These are phyloP conservation scores for Brachionus angularis DNA, from an alignment of 1,140 invertebrate species.

Conservation along the genomic window DNA sequence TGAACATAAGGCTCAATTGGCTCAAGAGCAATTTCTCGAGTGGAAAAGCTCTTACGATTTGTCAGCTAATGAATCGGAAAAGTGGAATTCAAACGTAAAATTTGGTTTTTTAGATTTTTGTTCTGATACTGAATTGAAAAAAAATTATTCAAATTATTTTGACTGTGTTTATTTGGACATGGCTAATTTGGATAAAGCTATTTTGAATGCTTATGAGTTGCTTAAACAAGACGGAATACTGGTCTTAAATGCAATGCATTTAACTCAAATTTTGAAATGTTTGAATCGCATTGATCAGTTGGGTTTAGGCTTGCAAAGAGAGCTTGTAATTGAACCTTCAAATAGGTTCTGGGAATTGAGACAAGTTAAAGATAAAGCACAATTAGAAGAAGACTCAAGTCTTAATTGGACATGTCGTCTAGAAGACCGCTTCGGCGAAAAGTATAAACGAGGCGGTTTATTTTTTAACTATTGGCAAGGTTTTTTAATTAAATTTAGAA, in stretches of 20 bases:
- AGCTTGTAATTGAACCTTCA: constrained; percentile 14
- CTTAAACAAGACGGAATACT: constrained; percentile 26
- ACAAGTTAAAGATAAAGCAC: background rate
- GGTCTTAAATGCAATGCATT: constrained; percentile 37
- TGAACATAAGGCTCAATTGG: constrained; percentile 1
- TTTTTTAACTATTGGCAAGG: constrained; percentile 44
- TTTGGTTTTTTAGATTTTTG: constrained; percentile 36
- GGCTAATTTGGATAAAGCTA: constrained; percentile 2
- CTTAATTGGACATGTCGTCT: constrained; percentile 25
- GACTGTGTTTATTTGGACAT: constrained; percentile 39
- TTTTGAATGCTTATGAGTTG: constrained; percentile 30
- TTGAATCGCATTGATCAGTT: background rate
- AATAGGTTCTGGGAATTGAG: constrained; percentile 41
- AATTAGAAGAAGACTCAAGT: background rate
- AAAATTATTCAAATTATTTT: background rate
- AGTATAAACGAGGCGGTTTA: constrained; percentile 30
- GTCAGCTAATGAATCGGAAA: background rate
- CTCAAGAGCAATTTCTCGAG: background rate
- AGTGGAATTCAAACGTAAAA: constrained; percentile 29
- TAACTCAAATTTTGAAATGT: constrained; percentile 31
- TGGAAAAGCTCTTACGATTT: constrained; percentile 31
- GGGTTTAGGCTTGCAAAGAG: constrained; percentile 7
- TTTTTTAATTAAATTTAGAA: constrained; percentile 39
- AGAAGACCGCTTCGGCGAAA: constrained; percentile 39
- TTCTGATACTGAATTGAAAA: background rate